phyloP scores from a whole-genome alignment of 2,113 vertebrate genomes.

The Melanerpes formicivorus region DNA sequence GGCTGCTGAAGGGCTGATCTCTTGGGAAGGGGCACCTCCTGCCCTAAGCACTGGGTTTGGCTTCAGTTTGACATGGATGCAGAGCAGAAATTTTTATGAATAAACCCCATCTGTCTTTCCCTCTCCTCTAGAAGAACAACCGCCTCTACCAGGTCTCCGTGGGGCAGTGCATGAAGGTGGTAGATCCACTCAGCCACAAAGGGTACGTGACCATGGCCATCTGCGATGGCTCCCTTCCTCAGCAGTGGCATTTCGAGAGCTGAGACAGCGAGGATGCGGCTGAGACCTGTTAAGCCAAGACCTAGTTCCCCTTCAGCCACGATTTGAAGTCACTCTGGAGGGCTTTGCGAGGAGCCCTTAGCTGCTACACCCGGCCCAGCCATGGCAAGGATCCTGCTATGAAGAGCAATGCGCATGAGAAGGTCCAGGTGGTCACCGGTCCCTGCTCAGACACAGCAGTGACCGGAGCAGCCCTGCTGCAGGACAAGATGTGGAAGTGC shows the following conservation, averaged over 20 bases:
- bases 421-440: background rate
- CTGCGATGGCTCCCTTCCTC: constrained; percentile 84
- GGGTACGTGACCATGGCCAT: constrained; percentile 92
- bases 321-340: background rate
- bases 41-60: background rate
- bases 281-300: background rate
- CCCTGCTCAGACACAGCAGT: background rate
- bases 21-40: background rate
- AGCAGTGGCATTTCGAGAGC: constrained; percentile 90
- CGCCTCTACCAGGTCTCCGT: constrained; percentile 95
- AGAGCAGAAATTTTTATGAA: background rate
- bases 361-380: background rate
- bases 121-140: constrained; percentile 80
- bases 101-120: background rate
- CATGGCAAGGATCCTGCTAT: fast-evolving
- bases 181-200: constrained; percentile 78
- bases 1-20: background rate
- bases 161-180: constrained; percentile 89
- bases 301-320: background rate
- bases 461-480: background rate
- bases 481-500: background rate
- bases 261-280: constrained; percentile 29
- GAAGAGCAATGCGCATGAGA: background rate
- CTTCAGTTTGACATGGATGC: background rate
- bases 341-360: background rate